A percentile compares a stretch with the other conserved stretches of the same genome.
Evolutionary conservation across 2,113 vertebrate species (phyloP).

Genomic region (Dendrocopos noguchii): DNA sequence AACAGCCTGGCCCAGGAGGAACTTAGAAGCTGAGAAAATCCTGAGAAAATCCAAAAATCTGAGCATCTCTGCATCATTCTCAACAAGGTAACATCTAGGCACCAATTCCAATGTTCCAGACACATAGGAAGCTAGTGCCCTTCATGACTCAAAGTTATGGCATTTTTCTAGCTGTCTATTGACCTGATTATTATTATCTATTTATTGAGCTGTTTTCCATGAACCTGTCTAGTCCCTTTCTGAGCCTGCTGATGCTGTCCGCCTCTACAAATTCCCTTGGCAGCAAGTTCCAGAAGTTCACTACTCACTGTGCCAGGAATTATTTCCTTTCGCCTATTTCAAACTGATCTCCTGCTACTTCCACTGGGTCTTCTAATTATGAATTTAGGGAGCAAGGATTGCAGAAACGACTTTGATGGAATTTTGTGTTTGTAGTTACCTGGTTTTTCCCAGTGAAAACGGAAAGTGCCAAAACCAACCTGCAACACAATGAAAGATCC

Average conservation of each 20-base stretch:
- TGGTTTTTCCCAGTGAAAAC: background rate
- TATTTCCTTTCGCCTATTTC: background rate
- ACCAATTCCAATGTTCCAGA: slow-evolving; percentile 25
- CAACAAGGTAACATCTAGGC: background rate
- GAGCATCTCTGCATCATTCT: background rate
- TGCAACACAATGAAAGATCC: background rate
- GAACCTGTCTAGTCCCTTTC: slow-evolving; percentile 42
- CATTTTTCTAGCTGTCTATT: slow-evolving; percentile 37
- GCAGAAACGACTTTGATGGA: background rate
- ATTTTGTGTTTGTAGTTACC: background rate
- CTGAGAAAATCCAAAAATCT: background rate
- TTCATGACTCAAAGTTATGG: background rate
- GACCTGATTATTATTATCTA: slow-evolving; percentile 58
- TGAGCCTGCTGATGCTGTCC: slow-evolving; percentile 38
- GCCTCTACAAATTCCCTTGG: slow-evolving; percentile 23
- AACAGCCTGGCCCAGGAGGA: background rate
- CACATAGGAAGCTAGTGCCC: background rate
- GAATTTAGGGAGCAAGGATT: background rate
- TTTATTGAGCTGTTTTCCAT: slow-evolving; percentile 64
- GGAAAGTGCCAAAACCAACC: background rate
- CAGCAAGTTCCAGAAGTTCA: slow-evolving; percentile 43
- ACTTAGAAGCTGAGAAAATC: background rate
- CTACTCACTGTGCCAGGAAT: background rate
- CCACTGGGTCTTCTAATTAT: background rate
- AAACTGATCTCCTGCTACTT: background rate